Evolutionary conservation across 2,888 invertebrate genomes (phyloP), one percentile per base, ranked within the genome.

Genomic region (Oligia fasciuncula): DNA sequence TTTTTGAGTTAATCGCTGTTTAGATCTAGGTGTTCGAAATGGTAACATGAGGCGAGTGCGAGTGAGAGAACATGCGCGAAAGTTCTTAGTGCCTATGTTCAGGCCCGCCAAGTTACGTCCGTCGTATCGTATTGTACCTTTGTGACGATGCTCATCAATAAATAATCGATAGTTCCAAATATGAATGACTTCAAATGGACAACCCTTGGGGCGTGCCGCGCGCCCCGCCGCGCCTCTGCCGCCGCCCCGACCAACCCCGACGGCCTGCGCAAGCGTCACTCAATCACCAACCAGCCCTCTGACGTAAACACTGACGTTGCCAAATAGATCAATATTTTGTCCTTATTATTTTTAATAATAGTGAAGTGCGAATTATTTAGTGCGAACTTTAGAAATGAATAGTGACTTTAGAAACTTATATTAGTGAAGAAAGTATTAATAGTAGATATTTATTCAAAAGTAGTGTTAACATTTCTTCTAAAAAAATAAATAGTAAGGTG

Each of bases 231-330:
- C 57, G 68, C 84, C 71, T 71, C 57, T n/a, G 80, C 79, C 77
- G 76, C 77, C 82, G 79, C 88, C 84, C 88, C 79, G 17, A 68
- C 40, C 90, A 89, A 86, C 91, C 92, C 91, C 90, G 81, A 79
- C 80, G 81, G 80, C 77, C 88, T 94, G 94, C 95, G 94, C 94
- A 89, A 90, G 93, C 93, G 94, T 94, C 94, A 93, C 90, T 95
- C 88, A 78, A 79, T 88, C 86, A 85, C 82, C 88, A 89, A 89
- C 92, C 91, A 91, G 86, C 92, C 89, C 90, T 79, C 84, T 90
- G 90, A 91, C 88, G 91, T 92, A 91, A 90, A 90, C 91, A 90
- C 43, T 70, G 73, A 77, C 72, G 65, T 75, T 78, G 51, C 13
- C 35, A 65, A 70, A 40, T 29, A 77, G 66, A 73, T 63, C 51